These are phyloP conservation scores for Galbula dea DNA, from an alignment of 2,113 vertebrate genomes.

Conservation along the genomic window DNA sequence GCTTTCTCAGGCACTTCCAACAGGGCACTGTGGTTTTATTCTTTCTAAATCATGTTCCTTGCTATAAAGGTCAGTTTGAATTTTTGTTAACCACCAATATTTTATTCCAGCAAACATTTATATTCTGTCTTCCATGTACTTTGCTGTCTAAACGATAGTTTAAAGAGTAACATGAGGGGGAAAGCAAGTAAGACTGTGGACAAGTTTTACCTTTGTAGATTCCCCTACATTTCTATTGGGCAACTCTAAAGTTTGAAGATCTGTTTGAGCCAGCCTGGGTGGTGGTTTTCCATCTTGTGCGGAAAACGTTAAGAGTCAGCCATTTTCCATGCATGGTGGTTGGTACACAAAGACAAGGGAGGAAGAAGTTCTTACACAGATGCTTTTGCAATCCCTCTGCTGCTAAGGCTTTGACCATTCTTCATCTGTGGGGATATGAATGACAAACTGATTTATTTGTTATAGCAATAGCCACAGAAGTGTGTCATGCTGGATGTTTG, in stretches of 20 bases:
- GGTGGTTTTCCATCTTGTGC: not conserved
- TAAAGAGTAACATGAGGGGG: not conserved
- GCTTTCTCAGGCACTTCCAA: too few relatives aligned
- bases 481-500: not conserved
- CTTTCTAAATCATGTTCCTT: too few relatives aligned
- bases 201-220: not conserved
- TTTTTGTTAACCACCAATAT: too few relatives aligned
- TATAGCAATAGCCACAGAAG: not conserved
- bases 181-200: not conserved
- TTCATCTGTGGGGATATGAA: not conserved
- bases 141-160: conserved; percentile 12
- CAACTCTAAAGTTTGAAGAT: not conserved
- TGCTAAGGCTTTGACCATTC: not conserved
- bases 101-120: too few relatives aligned
- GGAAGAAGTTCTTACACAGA: not conserved
- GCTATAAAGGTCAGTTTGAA: too few relatives aligned
- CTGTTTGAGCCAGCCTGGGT: not conserved
- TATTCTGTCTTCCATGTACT: not conserved
- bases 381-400: not conserved
- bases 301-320: not conserved
- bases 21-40: too few relatives aligned
- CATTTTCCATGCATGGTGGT: not conserved
- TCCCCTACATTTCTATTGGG: not conserved
- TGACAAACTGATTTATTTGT: not conserved
- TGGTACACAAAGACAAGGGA: not conserved